These are phyloP conservation scores for Microtus ochrogaster DNA, from an alignment of 2,113 vertebrate species.

Conservation along the genomic window DNA sequence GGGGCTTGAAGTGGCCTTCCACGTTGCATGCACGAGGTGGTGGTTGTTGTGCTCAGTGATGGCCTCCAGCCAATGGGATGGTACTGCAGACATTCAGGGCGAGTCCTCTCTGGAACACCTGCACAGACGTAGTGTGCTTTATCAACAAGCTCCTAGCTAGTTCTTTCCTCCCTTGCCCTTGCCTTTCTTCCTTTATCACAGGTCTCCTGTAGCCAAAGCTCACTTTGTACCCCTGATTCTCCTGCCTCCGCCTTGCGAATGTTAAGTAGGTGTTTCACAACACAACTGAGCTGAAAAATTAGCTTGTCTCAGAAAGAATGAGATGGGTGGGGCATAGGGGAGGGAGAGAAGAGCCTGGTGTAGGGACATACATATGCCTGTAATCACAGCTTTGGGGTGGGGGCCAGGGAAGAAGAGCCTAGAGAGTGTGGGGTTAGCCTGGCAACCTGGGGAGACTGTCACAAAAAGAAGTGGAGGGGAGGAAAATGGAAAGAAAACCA, in stretches of 20 bases:
- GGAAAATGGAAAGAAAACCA: background rate
- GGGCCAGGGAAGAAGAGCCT: background rate
- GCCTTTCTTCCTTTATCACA: background rate
- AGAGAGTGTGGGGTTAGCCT: background rate
- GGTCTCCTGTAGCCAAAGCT: background rate
- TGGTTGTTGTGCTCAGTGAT: rapidly evolving
- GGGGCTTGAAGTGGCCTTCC: background rate
- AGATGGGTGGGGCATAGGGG: background rate
- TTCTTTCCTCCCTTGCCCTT: background rate
- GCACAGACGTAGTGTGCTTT: background rate
- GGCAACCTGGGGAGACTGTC: too few species aligned
- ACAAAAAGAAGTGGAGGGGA: too few species aligned
- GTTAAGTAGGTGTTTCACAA: background rate
- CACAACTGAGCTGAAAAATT: background rate
- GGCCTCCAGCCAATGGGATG: background rate
- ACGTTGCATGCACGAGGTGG: background rate
- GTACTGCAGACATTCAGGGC: background rate
- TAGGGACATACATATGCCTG: background rate
- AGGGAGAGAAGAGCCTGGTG: background rate
- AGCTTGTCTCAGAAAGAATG: background rate
- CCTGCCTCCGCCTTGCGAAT: background rate
- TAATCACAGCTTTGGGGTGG: background rate
- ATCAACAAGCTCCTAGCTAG: background rate
- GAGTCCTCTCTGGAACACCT: background rate
- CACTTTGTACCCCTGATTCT: background rate